These are phyloP conservation scores for Hirtodrosophila trivittata DNA, from an alignment of 2,888 invertebrate species.

Conservation along the genomic window DNA sequence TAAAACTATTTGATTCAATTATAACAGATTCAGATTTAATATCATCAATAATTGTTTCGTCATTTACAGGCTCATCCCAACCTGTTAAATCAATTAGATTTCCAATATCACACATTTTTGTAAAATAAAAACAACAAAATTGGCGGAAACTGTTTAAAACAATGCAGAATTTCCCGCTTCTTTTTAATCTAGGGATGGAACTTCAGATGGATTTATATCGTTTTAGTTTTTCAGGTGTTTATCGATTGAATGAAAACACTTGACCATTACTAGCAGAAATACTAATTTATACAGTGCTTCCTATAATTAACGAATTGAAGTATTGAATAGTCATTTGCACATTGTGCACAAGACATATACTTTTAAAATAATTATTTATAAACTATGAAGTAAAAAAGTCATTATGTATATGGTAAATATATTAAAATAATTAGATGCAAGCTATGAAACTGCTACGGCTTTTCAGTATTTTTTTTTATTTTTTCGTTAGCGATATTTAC, in stretches of 20 bases:
- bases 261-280: too few relatives aligned
- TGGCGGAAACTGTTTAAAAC: constrained; percentile 30
- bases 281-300: too few relatives aligned
- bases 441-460: too few relatives aligned
- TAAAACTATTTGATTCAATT: constrained; percentile 32
- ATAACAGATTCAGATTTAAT: constrained; percentile 16
- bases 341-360: too few relatives aligned
- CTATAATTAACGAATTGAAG: too few relatives aligned
- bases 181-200: constrained; percentile 29
- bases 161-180: constrained; percentile 50
- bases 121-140: constrained; percentile 4
- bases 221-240: background rate
- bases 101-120: constrained; percentile 52
- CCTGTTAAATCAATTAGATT: constrained; percentile 60
- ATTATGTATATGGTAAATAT: too few relatives aligned
- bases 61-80: constrained; percentile 44
- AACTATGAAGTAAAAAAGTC: too few relatives aligned
- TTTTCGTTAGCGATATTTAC: background rate
- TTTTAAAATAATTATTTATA: too few relatives aligned
- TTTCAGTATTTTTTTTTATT: too few relatives aligned
- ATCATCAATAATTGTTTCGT: constrained; percentile 32
- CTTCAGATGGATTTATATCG: background rate
- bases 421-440: too few relatives aligned
- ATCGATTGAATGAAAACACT: too few relatives aligned
- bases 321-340: too few relatives aligned